A percentile compares a stretch with the other conserved stretches of the same genome.
phyloP scores from a whole-genome alignment of 2,113 vertebrate genomes.

The Marmota monax region DNA sequence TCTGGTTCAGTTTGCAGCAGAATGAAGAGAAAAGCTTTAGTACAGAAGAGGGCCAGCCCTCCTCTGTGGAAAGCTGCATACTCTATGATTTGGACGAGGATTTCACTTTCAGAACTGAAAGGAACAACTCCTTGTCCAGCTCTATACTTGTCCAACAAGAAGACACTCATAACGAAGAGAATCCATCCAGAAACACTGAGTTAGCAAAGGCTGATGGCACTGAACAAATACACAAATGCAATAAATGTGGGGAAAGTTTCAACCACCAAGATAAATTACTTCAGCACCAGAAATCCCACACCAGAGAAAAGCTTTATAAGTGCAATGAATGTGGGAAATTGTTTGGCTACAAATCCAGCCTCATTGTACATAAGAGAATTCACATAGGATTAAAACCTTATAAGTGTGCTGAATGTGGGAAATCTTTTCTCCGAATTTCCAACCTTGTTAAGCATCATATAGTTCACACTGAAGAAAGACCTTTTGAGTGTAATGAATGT shows the following conservation, averaged over 20 bases:
- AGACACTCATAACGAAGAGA: not conserved
- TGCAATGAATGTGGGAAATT: not conserved
- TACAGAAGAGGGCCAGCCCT: not conserved
- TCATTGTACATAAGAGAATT: not conserved
- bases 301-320: not conserved
- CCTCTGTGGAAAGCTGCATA: not conserved
- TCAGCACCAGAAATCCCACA: not conserved
- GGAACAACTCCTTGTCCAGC: not conserved
- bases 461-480: not conserved
- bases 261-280: not conserved
- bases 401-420: not conserved
- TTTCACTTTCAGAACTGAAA: not conserved
- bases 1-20: not conserved
- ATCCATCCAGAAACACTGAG: fast-evolving
- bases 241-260: not conserved
- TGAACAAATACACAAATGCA: not conserved
- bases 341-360: not conserved
- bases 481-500: not conserved
- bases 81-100: not conserved
- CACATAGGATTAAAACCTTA: not conserved
- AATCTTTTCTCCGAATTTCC: not conserved
- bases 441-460: not conserved
- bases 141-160: not conserved
- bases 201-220: not conserved
- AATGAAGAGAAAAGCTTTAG: not conserved